phyloP scores from a whole-genome alignment of 2,113 vertebrate species.

The Actenoides lindsayi region DNA sequence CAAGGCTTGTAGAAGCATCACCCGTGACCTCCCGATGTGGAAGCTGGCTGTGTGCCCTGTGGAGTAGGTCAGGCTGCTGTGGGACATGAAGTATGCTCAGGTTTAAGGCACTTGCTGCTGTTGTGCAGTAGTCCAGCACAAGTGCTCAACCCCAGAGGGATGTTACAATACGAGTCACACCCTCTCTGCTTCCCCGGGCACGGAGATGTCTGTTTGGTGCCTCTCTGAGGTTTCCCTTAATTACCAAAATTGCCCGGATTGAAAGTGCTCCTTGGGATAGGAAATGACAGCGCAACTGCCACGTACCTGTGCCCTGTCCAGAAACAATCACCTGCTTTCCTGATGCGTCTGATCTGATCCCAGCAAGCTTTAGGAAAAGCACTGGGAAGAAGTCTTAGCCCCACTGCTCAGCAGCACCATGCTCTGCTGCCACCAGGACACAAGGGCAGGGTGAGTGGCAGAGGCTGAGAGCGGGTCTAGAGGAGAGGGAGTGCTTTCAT shows the following conservation, averaged over 20 bases:
- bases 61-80: background rate
- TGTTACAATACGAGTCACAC: background rate
- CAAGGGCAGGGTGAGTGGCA: background rate
- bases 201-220: fast-evolving
- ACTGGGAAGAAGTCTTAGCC: background rate
- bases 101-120: background rate
- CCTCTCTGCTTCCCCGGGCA: fast-evolving
- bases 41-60: background rate
- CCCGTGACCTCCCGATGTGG: fast-evolving
- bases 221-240: background rate
- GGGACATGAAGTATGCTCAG: background rate
- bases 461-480: background rate
- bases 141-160: background rate
- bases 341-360: background rate
- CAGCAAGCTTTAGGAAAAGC: background rate
- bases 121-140: background rate
- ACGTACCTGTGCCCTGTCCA: background rate
- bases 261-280: background rate
- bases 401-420: background rate
- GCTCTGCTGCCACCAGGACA: background rate
- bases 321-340: background rate
- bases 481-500: background rate
- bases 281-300: background rate
- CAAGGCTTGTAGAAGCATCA: background rate
- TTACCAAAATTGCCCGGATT: background rate